phyloP scores from a whole-genome alignment of 2,888 invertebrate genomes.

The Nephrocerus scutellatus region DNA sequence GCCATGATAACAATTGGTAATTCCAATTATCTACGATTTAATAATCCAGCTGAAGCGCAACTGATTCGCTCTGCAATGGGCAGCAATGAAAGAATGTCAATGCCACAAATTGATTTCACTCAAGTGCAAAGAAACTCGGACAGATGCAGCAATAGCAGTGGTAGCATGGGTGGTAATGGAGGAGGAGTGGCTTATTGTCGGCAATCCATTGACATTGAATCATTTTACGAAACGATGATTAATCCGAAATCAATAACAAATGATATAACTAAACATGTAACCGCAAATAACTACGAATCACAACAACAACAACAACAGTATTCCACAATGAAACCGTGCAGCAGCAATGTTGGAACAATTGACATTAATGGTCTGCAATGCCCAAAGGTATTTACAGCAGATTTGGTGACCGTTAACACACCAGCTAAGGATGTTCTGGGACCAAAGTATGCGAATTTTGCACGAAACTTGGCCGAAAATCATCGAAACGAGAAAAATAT shows the following conservation, averaged over 20 bases:
- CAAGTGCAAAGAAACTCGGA: constrained; percentile 28
- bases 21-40: constrained; percentile 86
- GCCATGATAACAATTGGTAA: constrained; percentile 87
- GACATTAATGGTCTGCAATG: constrained; percentile 50
- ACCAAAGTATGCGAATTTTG: constrained; percentile 57
- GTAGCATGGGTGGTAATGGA: constrained; percentile 5
- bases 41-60: constrained; percentile 84
- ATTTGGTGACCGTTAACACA: constrained; percentile 69
- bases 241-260: constrained; percentile 24
- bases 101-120: constrained; percentile 67
- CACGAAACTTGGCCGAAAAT: constrained; percentile 53
- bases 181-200: neutral
- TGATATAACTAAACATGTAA: neutral
- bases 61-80: constrained; percentile 74
- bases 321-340: constrained; percentile 4
- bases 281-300: constrained; percentile 1
- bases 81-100: constrained; percentile 63
- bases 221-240: constrained; percentile 39
- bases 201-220: constrained; percentile 30
- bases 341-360: constrained; percentile 49
- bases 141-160: constrained; percentile 25
- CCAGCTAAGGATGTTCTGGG: constrained; percentile 76
- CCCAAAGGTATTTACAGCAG: constrained; percentile 76
- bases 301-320: constrained; percentile 6
- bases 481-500: constrained; percentile 44